phyloP scores from a whole-genome alignment of 2,888 invertebrate genomes.

The Fragum whitleyi region DNA sequence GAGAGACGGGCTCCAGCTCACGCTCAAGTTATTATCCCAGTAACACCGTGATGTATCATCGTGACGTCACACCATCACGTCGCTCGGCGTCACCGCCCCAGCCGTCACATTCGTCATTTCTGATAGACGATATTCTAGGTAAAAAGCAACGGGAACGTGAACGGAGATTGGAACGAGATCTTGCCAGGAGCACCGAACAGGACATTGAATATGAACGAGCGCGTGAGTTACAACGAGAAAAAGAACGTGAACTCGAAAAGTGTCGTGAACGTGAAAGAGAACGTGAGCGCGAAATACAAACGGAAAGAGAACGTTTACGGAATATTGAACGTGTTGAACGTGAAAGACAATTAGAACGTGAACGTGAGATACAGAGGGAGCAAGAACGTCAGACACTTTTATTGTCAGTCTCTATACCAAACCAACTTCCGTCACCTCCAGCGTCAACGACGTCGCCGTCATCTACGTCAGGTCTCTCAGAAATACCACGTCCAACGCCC shows the following conservation, averaged over 20 bases:
- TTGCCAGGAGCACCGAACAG: conserved; percentile 7
- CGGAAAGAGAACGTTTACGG: conserved; percentile 27
- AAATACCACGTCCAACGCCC: conserved; percentile 72
- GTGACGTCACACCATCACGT: conserved; percentile 20
- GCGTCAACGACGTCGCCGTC: conserved; percentile 33
- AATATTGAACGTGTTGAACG: conserved; percentile 42
- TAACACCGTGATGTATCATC: conserved; percentile 27
- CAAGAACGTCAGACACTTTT: conserved; percentile 48
- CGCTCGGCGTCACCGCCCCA: conserved; percentile 4
- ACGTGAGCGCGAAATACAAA: conserved; percentile 34
- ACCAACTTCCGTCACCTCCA: conserved; percentile 55
- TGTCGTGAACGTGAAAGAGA: conserved; percentile 15
- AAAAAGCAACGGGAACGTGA: conserved; percentile 46
- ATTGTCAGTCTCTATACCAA: conserved; percentile 42
- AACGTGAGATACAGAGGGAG: conserved; percentile 39
- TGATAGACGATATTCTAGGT: conserved; percentile 74
- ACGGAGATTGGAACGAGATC: conserved; percentile 8
- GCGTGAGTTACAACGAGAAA: conserved; percentile 25
- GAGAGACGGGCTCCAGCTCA: conserved; percentile 10
- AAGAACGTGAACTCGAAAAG: conserved; percentile 3
- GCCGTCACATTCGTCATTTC: conserved; percentile 69
- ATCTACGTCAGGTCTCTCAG: conserved; percentile 32
- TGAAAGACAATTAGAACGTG: conserved; percentile 24
- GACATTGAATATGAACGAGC: conserved; percentile 64
- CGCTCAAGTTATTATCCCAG: conserved; percentile 51